These are phyloP conservation scores for Pachymerium ferrugineum DNA, from an alignment of 2,888 invertebrate genomes.

Conservation along the genomic window DNA sequence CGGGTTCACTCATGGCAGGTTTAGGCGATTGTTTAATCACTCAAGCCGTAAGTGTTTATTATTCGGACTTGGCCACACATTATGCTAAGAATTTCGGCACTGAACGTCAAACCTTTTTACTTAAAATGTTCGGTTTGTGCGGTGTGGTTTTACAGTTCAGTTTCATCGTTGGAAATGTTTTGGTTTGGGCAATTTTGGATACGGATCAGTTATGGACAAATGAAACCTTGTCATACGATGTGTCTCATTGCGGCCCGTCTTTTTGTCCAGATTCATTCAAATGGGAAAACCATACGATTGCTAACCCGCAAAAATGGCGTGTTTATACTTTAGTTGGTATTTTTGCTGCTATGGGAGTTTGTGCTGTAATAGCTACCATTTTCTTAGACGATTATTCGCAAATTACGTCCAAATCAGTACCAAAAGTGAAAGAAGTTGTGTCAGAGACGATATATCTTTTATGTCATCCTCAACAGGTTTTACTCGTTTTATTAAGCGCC, in stretches of 20 bases:
- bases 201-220: neutral
- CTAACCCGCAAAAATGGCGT: neutral
- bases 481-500: slow-evolving; percentile 14
- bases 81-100: neutral
- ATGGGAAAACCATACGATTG: neutral
- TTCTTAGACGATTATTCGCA: slow-evolving; percentile 27
- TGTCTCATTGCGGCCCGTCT: neutral
- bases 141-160: slow-evolving; percentile 13
- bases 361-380: neutral
- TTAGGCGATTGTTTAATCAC: slow-evolving; percentile 24
- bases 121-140: slow-evolving; percentile 15
- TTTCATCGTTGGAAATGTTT: slow-evolving; percentile 22
- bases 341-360: slow-evolving; percentile 17
- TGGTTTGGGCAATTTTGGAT: slow-evolving; percentile 30
- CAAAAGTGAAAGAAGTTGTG: neutral
- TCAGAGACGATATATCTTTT: neutral
- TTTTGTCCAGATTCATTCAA: neutral
- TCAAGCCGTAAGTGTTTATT: slow-evolving; percentile 28
- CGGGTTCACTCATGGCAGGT: neutral
- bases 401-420: neutral
- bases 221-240: neutral
- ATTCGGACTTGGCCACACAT: slow-evolving; percentile 5
- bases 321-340: slow-evolving; percentile 23
- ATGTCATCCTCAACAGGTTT: slow-evolving; percentile 4
- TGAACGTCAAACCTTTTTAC: slow-evolving; percentile 17